These are phyloP conservation scores for Aleiodes leptofemur DNA, from an alignment of 2,888 invertebrate species.

Conservation along the genomic window DNA sequence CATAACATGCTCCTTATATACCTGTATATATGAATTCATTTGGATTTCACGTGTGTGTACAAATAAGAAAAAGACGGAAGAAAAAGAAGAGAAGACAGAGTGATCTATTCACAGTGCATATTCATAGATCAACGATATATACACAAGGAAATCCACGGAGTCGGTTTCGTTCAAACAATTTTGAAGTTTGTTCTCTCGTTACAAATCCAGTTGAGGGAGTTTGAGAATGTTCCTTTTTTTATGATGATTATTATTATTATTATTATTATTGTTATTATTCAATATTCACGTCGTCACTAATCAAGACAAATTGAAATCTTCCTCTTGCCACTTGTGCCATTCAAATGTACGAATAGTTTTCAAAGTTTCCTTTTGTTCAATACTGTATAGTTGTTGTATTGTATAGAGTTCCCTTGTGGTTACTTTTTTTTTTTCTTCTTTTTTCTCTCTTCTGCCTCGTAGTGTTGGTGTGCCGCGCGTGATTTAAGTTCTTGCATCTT, in stretches of 20 bases:
- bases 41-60: slow-evolving; percentile 17
- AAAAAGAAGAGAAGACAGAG: slow-evolving; percentile 32
- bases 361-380: slow-evolving; percentile 37
- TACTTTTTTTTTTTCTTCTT: background rate
- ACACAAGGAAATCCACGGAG: slow-evolving; percentile 22
- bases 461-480: slow-evolving; percentile 54
- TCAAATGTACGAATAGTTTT: slow-evolving; percentile 48
- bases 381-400: slow-evolving; percentile 30
- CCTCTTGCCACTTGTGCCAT: slow-evolving; percentile 57
- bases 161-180: slow-evolving; percentile 33
- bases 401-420: slow-evolving; percentile 15
- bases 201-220: slow-evolving; percentile 33
- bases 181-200: background rate
- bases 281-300: slow-evolving; percentile 70
- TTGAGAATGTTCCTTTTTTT: slow-evolving; percentile 25
- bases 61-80: slow-evolving; percentile 7
- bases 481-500: slow-evolving; percentile 63
- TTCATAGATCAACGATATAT: slow-evolving; percentile 42
- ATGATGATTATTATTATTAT: slow-evolving; percentile 57
- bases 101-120: slow-evolving; percentile 46
- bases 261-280: slow-evolving; percentile 52
- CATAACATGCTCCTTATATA: slow-evolving; percentile 37
- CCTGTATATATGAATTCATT: slow-evolving; percentile 35
- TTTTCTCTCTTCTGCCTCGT: slow-evolving; percentile 18
- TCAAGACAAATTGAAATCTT: slow-evolving; percentile 73